phyloP scores from a whole-genome alignment of 37 sponge, comb jelly and placozoan genomes.

The Beroe forskalii region DNA sequence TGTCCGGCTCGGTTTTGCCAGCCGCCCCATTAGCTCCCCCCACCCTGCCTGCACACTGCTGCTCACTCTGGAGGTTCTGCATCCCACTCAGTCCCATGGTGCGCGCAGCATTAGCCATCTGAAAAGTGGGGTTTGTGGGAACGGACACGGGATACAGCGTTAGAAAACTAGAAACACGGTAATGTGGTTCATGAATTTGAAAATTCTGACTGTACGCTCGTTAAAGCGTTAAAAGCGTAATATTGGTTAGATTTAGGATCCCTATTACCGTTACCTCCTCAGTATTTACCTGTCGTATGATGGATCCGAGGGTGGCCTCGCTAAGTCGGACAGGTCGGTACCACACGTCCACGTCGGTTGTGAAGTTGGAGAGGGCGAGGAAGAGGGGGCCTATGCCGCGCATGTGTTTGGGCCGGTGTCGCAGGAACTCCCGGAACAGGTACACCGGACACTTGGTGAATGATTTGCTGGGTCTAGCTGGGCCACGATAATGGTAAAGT shows the following conservation, averaged over 20 bases:
- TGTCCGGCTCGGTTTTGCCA: too few species aligned
- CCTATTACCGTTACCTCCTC: too few species aligned
- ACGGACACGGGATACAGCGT: too few species aligned
- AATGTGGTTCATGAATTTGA: too few species aligned
- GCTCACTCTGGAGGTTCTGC: background rate
- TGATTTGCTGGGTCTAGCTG: too few species aligned
- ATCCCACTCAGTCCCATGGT: constrained; percentile 52
- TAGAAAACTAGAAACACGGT: too few species aligned
- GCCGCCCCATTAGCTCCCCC: background rate
- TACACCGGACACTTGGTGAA: constrained; percentile 51
- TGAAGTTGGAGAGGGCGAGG: constrained; percentile 61
- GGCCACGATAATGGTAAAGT: too few species aligned
- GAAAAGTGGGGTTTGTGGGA: background rate
- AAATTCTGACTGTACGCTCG: too few species aligned
- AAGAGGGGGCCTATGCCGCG: constrained; percentile 41
- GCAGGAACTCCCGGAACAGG: constrained; percentile 63
- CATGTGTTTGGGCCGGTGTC: constrained; percentile 64
- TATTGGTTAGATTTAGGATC: too few species aligned
- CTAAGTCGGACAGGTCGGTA: constrained; percentile 50
- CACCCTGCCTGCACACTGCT: background rate
- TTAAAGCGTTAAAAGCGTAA: too few species aligned
- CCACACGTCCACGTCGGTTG: constrained; percentile 57
- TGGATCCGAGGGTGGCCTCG: constrained; percentile 58
- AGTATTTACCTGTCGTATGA: constrained; percentile 55
- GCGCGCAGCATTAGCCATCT: constrained; percentile 64